Conservation (phyloP, 2,888 invertebrate species). For the Balanococcus diminutus region DNA sequence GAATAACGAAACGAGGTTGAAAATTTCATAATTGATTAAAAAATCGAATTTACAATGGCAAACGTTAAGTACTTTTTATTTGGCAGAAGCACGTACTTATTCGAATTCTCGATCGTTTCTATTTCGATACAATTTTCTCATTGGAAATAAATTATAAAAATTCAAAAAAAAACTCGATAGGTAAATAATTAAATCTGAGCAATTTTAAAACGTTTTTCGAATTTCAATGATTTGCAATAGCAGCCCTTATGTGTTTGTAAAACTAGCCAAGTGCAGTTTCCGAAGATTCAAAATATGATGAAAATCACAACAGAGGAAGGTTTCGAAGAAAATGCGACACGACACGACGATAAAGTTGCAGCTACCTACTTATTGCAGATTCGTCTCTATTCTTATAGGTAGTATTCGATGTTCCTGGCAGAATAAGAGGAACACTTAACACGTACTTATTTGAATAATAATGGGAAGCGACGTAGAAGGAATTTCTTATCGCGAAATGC, state of each 20-base stretch:
- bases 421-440: conserved; percentile 14
- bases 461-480: conserved; percentile 16
- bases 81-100: not conserved
- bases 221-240: too few species aligned
- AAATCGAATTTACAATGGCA: not conserved
- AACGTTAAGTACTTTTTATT: not conserved
- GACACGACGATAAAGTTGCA: not conserved
- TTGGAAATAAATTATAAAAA: not conserved
- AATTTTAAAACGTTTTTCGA: not conserved
- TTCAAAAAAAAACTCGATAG: not conserved
- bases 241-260: not conserved
- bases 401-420: not conserved
- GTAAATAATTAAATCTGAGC: not conserved
- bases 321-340: not conserved
- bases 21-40: not conserved
- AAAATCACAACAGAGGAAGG: not conserved
- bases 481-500: not conserved
- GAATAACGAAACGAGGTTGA: not conserved
- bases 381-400: not conserved
- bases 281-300: not conserved
- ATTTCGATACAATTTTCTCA: not conserved
- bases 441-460: conserved; percentile 35
- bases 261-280: not conserved
- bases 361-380: conserved; percentile 11
- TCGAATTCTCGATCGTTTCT: too few species aligned